Percentiles rank a stretch among this genome's conserved stretches.
phyloP scores from a whole-genome alignment of 2,113 vertebrate species.

The Varanus salvator region DNA sequence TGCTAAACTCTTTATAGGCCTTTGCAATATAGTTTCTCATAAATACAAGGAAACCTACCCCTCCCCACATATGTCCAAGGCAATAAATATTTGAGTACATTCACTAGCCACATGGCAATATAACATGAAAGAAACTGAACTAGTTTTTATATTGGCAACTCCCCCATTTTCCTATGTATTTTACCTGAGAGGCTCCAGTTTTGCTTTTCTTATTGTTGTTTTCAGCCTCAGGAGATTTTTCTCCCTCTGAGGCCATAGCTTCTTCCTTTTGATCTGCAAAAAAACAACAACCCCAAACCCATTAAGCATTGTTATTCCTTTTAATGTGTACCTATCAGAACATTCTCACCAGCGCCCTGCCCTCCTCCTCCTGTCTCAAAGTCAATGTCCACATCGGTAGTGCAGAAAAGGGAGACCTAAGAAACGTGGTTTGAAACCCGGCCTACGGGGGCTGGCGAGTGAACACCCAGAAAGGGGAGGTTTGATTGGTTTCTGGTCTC shows the following conservation, averaged over 20 bases:
- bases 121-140: background rate
- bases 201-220: conserved; percentile 94
- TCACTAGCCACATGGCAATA: conserved; percentile 1
- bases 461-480: conserved; percentile 83
- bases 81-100: conserved; percentile 46
- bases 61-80: conserved; percentile 31
- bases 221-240: conserved; percentile 90
- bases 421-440: conserved; percentile 86
- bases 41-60: conserved; percentile 11
- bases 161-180: conserved; percentile 37
- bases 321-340: conserved; percentile 41
- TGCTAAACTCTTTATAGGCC: background rate
- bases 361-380: conserved; percentile 43
- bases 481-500: conserved; percentile 79
- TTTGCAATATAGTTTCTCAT: background rate
- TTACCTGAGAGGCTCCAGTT: conserved; percentile 96
- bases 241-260: conserved; percentile 96
- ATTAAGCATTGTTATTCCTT: conserved; percentile 62
- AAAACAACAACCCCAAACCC: conserved; percentile 77
- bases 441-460: conserved; percentile 83
- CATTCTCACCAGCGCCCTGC: conserved; percentile 42
- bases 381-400: conserved; percentile 48
- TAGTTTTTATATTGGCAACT: conserved; percentile 43
- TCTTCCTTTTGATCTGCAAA: conserved; percentile 96
- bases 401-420: conserved; percentile 65